Evolutionary conservation across 2,797 vertebrate species (phyloP).

Genomic region (Tadarida brasiliensis): DNA sequence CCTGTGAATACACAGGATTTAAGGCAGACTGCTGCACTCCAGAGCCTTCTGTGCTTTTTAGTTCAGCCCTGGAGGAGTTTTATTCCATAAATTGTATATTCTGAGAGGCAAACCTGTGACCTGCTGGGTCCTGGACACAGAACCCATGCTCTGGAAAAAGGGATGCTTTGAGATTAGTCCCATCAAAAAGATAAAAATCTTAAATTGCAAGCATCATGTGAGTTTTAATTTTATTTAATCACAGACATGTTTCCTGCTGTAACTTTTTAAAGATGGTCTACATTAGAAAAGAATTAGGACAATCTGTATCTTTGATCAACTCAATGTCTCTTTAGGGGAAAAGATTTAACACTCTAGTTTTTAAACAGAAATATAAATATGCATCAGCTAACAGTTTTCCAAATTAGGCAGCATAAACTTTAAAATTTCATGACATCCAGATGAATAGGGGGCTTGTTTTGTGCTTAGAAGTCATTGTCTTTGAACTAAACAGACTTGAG

Average conservation of each 20-base stretch:
- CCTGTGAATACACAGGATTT: slow-evolving; percentile 72
- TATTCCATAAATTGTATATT: slow-evolving; percentile 36
- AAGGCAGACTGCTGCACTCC: slow-evolving; percentile 56
- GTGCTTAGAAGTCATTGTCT: slow-evolving; percentile 48
- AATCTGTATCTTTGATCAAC: slow-evolving; percentile 76
- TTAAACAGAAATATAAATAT: slow-evolving; percentile 81
- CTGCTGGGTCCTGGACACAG: not conserved
- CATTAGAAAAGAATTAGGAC: slow-evolving; percentile 80
- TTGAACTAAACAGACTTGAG: slow-evolving; percentile 67
- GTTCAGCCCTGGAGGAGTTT: slow-evolving; percentile 60
- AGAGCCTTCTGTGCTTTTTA: slow-evolving; percentile 68
- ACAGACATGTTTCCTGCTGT: slow-evolving; percentile 19
- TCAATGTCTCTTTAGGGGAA: slow-evolving; percentile 67
- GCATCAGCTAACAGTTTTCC: slow-evolving; percentile 67
- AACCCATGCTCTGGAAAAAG: slow-evolving; percentile 9
- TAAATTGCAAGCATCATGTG: slow-evolving; percentile 3
- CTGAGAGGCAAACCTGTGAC: slow-evolving; percentile 58
- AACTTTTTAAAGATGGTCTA: slow-evolving; percentile 75
- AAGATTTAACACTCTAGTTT: slow-evolving; percentile 73
- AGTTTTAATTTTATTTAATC: slow-evolving; percentile 71
- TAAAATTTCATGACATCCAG: slow-evolving; percentile 55
- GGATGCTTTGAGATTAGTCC: slow-evolving; percentile 57
- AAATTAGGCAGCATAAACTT: slow-evolving; percentile 69
- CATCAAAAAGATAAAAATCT: slow-evolving; percentile 64
- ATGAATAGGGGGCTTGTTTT: slow-evolving; percentile 54